These are phyloP conservation scores for Helarctos malayanus DNA, from an alignment of 2,797 vertebrate species.

Conservation along the genomic window DNA sequence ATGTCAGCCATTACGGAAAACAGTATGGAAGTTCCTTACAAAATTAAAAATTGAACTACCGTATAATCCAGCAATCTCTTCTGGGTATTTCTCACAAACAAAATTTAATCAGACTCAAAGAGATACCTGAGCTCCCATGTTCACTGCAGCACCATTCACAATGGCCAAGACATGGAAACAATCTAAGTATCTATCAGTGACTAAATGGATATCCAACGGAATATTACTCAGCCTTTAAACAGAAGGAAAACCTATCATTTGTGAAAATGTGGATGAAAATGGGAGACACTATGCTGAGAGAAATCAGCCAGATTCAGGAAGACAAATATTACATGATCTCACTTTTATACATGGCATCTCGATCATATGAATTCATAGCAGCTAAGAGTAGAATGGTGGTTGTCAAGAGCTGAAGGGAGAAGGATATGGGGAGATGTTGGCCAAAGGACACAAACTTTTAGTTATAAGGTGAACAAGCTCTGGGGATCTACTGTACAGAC, in stretches of 20 bases:
- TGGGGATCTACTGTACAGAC: too few relatives aligned
- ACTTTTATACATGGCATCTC: fast-evolving
- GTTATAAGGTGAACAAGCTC: background rate
- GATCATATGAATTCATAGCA: background rate
- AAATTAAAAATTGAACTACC: background rate
- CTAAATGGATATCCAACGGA: background rate
- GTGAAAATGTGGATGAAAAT: background rate
- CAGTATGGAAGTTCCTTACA: background rate
- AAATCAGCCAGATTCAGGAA: background rate
- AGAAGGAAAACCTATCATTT: background rate
- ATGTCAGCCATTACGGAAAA: background rate
- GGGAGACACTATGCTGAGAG: too few relatives aligned
- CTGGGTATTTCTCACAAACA: background rate
- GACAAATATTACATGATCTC: background rate
- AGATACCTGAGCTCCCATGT: too few relatives aligned
- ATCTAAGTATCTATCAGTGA: background rate
- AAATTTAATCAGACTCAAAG: background rate
- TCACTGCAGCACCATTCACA: background rate
- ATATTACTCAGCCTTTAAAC: background rate
- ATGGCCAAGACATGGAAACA: background rate
- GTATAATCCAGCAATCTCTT: background rate
- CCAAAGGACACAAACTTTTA: background rate
- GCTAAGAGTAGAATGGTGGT: background rate
- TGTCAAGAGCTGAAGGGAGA: background rate
- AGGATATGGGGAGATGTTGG: background rate